Conservation (phyloP, 2,888 invertebrate species). For the Priocnemis perturbator region DNA sequence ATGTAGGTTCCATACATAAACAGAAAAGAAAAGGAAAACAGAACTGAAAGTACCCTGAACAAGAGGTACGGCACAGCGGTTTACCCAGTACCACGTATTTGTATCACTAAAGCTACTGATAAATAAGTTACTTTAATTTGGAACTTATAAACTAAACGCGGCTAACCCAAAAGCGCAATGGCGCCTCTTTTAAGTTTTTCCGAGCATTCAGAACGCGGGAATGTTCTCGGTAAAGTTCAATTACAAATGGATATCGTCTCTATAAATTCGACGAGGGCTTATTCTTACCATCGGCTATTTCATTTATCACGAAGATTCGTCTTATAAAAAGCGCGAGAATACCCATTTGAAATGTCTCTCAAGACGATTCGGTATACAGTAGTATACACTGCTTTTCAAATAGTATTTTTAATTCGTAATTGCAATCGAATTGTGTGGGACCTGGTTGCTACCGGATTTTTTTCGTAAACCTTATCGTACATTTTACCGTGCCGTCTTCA, state of each 20-base stretch:
- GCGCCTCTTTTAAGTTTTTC: neutral
- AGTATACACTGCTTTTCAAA: neutral
- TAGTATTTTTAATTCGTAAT: too few species aligned
- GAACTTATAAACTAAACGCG: conserved; percentile 26
- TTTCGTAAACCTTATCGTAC: neutral
- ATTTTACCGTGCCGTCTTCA: conserved; percentile 85
- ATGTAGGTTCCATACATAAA: neutral
- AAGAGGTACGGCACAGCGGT: conserved; percentile 44
- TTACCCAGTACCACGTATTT: conserved; percentile 23
- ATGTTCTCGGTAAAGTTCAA: neutral
- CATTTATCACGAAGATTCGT: neutral
- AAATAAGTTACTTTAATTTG: conserved; percentile 61
- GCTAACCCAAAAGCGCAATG: conserved; percentile 12
- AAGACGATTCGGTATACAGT: neutral
- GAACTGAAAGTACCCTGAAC: conserved; percentile 54
- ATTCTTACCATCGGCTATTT: neutral
- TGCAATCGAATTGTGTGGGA: conserved; percentile 20
- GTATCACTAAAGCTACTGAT: conserved; percentile 45
- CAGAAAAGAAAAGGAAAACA: neutral
- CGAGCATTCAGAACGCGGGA: neutral
- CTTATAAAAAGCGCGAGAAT: neutral
- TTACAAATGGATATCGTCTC: neutral
- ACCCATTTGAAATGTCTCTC: neutral
- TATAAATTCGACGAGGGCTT: neutral
- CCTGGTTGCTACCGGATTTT: neutral